These are phyloP conservation scores for Macrocentrus cingulum DNA, from an alignment of 1,140 invertebrate species.

Conservation along the genomic window DNA sequence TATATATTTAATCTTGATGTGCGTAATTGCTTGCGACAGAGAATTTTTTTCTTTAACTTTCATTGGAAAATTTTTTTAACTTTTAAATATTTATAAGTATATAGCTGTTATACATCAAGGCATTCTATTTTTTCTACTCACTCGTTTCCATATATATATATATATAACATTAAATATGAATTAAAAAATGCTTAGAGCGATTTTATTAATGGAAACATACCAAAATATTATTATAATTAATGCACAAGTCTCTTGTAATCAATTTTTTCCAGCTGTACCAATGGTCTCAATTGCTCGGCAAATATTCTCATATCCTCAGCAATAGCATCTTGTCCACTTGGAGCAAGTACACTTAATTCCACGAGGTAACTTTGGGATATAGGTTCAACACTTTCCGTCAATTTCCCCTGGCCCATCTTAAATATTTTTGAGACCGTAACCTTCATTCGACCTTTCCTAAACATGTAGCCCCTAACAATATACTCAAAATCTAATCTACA, in stretches of 20 bases:
- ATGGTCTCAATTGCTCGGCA: slow-evolving; percentile 90
- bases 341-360: slow-evolving; percentile 91
- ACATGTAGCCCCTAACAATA: slow-evolving; percentile 91
- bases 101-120: too few species aligned
- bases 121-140: too few species aligned
- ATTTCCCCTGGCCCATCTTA: slow-evolving; percentile 76
- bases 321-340: slow-evolving; percentile 89
- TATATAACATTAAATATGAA: too few species aligned
- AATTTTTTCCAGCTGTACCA: slow-evolving; percentile 88
- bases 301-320: slow-evolving; percentile 95
- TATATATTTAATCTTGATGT: too few species aligned
- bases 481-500: slow-evolving; percentile 92
- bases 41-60: too few species aligned
- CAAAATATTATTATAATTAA: too few species aligned
- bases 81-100: too few species aligned
- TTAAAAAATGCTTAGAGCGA: too few species aligned
- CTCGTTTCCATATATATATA: too few species aligned
- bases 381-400: slow-evolving; percentile 74
- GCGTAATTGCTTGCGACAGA: too few species aligned
- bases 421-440: slow-evolving; percentile 94
- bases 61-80: too few species aligned
- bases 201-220: too few species aligned
- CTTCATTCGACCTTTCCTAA: slow-evolving; percentile 95
- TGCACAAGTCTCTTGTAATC: slow-evolving; percentile 74
- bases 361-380: slow-evolving; percentile 92